These are phyloP conservation scores for Heteropelma amictum DNA, from an alignment of 2,888 invertebrate genomes.

Conservation along the genomic window DNA sequence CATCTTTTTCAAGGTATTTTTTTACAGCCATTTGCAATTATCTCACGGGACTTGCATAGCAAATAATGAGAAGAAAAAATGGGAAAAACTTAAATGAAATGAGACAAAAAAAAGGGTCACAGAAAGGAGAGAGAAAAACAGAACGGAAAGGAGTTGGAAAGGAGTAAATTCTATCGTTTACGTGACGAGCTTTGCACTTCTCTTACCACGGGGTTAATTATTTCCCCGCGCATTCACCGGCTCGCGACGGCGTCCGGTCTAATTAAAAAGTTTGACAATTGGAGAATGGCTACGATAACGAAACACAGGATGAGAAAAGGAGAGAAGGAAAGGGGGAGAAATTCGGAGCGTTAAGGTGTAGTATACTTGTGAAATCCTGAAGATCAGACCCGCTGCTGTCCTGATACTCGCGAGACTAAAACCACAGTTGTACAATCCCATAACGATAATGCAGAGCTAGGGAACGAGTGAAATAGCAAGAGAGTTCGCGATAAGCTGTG, in stretches of 20 bases:
- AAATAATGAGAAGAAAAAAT: background rate
- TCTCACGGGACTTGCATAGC: constrained; percentile 21
- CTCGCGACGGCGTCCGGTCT: constrained; percentile 50
- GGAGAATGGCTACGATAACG: constrained; percentile 48
- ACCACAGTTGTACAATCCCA: constrained; percentile 38
- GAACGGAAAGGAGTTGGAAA: background rate
- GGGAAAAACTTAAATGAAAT: background rate
- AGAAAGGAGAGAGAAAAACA: background rate
- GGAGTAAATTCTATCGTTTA: constrained; percentile 25
- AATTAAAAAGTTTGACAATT: constrained; percentile 67
- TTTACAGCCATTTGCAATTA: constrained; percentile 1
- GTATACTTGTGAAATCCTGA: constrained; percentile 35
- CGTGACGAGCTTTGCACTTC: constrained; percentile 41
- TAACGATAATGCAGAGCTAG: constrained; percentile 21
- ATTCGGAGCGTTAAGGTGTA: constrained; percentile 8
- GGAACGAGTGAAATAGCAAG: background rate
- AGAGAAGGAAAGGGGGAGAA: constrained; percentile 22
- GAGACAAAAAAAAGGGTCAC: background rate
- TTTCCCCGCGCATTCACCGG: constrained; percentile 52
- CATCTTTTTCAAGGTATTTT: constrained; percentile 3
- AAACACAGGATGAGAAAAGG: constrained; percentile 29
- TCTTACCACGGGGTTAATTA: constrained; percentile 49
- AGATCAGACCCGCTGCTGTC: constrained; percentile 20
- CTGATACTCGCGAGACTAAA: constrained; percentile 26
- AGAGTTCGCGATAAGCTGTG: constrained; percentile 44